Evolutionary conservation across 2,888 invertebrate species (phyloP), one percentile per base, ranked within the genome.

Genomic region (Spodoptera exigua): DNA sequence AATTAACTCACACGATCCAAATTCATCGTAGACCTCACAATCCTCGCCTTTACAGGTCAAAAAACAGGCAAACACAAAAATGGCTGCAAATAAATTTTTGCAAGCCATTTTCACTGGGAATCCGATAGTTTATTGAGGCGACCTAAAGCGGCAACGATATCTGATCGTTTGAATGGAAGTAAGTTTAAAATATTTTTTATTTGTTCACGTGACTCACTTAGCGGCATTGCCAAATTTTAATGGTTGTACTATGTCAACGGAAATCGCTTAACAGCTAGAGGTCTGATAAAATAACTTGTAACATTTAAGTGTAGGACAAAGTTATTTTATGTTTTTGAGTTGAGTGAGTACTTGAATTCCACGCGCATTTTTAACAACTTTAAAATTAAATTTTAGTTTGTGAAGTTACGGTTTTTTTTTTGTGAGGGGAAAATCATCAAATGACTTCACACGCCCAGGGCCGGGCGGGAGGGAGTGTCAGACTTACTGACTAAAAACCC

Each of bases 1-100:
- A 34, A 11, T n/a, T 10, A 59, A 79, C 81, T 81, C 59, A 81
- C 80, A 81, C 18, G 56, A 41, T 41, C 78, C 78, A 47, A 72
- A 74, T 47, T 74, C 79, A 60, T 84, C 81, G 11, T 67, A 70
- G 45, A 70, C 67, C 16, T 62, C 54, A 46, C 81, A 83, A n/a
- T 77, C 57, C 12, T 80, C 74, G 17, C 74, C 65, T 39, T 61
- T 41, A 11, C 65, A 68, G 49, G 55, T 66, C 53, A 70, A 70
- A 66, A 76, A 11, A 49, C 64, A 57, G 10, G 52, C 27, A 13
- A 75, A 70, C 37, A 79, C 32, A 54, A 79, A 75, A 61, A 73
- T 46, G 41, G 60, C 39, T 17, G 43, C 51, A 46, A 79, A 70
- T 62, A 79, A 67, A 64, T 68, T 73, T 65, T 48, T 48, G 49